Percentiles rank a stretch among this genome's conserved stretches.
Evolutionary conservation across 2,113 vertebrate species (phyloP).

Genomic region (Thinocorus orbignyianus): DNA sequence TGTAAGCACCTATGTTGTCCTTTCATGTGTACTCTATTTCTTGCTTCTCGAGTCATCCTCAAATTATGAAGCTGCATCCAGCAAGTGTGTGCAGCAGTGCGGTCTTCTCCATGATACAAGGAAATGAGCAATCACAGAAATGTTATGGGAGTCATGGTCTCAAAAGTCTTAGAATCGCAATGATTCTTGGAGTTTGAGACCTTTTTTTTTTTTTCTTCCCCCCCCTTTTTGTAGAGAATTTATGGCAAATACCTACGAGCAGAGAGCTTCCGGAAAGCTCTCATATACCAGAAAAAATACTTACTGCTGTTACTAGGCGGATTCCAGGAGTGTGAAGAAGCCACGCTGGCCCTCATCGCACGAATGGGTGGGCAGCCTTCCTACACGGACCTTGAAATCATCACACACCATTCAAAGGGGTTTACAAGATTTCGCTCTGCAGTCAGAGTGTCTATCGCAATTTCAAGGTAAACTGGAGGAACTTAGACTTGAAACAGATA

Average conservation of each 20-base stretch:
- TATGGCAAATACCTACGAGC: constrained; percentile 93
- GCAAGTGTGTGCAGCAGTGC: not conserved
- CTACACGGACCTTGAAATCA: constrained; percentile 74
- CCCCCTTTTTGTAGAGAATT: constrained; percentile 80
- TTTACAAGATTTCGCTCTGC: constrained; percentile 90
- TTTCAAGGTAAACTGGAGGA: constrained; percentile 84
- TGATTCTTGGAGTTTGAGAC: not conserved
- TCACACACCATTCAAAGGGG: constrained; percentile 76
- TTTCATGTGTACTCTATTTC: not conserved
- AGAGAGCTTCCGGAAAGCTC: constrained; percentile 95
- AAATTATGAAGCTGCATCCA: not conserved
- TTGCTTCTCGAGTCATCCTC: not conserved
- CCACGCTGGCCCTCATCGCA: constrained; percentile 87
- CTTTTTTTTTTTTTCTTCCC: not conserved
- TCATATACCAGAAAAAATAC: constrained; percentile 98
- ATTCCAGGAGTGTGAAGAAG: constrained; percentile 97
- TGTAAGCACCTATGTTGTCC: not conserved
- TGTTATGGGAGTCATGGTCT: not conserved
- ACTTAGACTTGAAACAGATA: not conserved
- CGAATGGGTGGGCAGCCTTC: constrained; percentile 87
- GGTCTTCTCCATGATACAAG: not conserved
- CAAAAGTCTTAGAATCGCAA: not conserved
- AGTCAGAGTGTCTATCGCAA: constrained; percentile 88
- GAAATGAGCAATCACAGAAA: not conserved
- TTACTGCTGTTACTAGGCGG: constrained; percentile 92